Percentiles rank a stretch among this genome's conserved stretches.
Conservation (phyloP, 2,797 vertebrate genomes). For the Coilia nasus region DNA sequence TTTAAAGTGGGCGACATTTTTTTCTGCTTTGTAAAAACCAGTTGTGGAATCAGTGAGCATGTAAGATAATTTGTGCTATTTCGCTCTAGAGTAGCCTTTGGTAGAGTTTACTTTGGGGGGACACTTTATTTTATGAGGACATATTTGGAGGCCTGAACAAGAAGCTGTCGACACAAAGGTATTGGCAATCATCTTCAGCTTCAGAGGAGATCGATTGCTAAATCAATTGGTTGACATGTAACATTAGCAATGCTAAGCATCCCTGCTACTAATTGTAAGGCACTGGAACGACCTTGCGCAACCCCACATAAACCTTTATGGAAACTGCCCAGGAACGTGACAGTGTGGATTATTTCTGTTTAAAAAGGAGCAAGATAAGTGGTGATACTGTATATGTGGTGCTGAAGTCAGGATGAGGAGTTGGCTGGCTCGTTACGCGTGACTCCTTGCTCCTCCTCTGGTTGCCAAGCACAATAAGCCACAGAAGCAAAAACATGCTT, state of each 20-base stretch:
- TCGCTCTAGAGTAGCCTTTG: too few relatives aligned
- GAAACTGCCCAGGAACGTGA: conserved; percentile 40
- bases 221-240: not conserved
- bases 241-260: not conserved
- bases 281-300: not conserved
- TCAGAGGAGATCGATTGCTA: not conserved
- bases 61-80: too few relatives aligned
- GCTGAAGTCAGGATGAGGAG: conserved; percentile 69
- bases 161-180: not conserved
- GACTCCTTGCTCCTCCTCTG: conserved; percentile 8
- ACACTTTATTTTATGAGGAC: not conserved
- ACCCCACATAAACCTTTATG: conserved; percentile 11
- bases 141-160: not conserved
- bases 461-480: conserved; percentile 74
- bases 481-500: conserved; percentile 75
- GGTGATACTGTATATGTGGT: conserved; percentile 74
- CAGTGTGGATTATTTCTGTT: conserved; percentile 59
- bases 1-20: not conserved
- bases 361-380: conserved; percentile 64
- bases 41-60: too few relatives aligned
- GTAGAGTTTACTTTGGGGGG: not conserved
- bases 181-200: not conserved
- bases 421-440: conserved; percentile 64
- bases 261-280: not conserved
- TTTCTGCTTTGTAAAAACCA: too few relatives aligned